Evolutionary conservation across 2,113 vertebrate genomes (phyloP).

Genomic region (Channa argus): DNA sequence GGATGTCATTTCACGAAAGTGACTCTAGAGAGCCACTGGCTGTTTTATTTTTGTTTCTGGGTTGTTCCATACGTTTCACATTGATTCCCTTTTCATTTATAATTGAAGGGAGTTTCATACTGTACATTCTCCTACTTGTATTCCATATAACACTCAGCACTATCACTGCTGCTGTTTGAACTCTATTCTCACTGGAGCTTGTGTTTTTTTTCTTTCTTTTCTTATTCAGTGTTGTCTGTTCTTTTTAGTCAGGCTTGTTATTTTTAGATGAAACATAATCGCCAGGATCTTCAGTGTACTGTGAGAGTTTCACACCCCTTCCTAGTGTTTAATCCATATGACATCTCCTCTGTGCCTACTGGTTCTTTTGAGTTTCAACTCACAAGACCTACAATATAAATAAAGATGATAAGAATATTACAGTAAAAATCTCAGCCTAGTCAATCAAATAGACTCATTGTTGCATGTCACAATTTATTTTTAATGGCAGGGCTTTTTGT

Average conservation of each 20-base stretch:
- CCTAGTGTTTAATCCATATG: conserved; percentile 78
- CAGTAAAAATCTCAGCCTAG: conserved; percentile 75
- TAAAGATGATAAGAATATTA: conserved; percentile 80
- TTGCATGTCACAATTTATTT: conserved; percentile 80
- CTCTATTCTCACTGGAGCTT: conserved; percentile 68
- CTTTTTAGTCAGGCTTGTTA: conserved; percentile 88
- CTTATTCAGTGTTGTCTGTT: conserved; percentile 68
- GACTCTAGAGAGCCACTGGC: conserved; percentile 31
- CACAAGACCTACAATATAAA: conserved; percentile 74
- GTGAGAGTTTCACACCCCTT: conserved; percentile 75
- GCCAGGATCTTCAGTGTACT: conserved; percentile 75
- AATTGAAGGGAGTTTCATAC: conserved; percentile 69
- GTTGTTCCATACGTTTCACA: conserved; percentile 64
- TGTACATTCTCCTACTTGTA: conserved; percentile 65
- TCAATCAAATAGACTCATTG: conserved; percentile 80
- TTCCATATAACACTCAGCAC: conserved; percentile 68
- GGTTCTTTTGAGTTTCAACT: conserved; percentile 71
- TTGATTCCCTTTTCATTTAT: conserved; percentile 72
- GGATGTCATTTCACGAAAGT: conserved; percentile 36
- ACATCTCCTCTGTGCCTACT: conserved; percentile 76
- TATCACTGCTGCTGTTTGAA: conserved; percentile 72
- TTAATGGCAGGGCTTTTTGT: conserved; percentile 78
- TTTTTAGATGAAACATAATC: conserved; percentile 84
- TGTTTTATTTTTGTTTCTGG: conserved; percentile 56
- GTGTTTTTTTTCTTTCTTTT: conserved; percentile 51